These are phyloP conservation scores for Operophtera brumata DNA, from an alignment of 2,888 invertebrate genomes.

Conservation along the genomic window DNA sequence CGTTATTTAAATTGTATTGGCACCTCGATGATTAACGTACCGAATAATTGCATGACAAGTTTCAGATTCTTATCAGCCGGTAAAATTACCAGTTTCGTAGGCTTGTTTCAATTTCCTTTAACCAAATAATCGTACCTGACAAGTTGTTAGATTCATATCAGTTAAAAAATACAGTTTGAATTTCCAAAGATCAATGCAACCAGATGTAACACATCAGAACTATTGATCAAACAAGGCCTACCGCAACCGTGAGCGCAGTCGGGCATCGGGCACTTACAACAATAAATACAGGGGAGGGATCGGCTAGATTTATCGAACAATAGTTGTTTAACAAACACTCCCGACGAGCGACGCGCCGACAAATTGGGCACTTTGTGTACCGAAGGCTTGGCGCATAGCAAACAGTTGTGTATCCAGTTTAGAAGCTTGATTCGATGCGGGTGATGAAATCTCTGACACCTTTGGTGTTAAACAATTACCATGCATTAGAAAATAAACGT, in stretches of 20 bases:
- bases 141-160: conserved; percentile 13
- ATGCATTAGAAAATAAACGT: conserved; percentile 2
- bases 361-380: conserved; percentile 49
- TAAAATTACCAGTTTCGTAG: conserved; percentile 6
- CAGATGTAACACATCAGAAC: conserved; percentile 36
- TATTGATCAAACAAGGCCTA: conserved; percentile 34
- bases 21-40: conserved; percentile 10
- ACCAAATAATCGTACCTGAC: conserved; percentile 19
- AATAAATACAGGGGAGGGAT: conserved; percentile 43
- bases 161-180: conserved; percentile 15
- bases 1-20: conserved; percentile 13
- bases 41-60: conserved; percentile 12
- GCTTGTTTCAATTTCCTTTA: conserved; percentile 24
- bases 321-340: conserved; percentile 56
- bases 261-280: conserved; percentile 37
- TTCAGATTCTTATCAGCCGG: conserved; percentile 10
- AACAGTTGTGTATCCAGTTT: conserved; percentile 18
- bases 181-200: conserved; percentile 24
- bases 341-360: conserved; percentile 39
- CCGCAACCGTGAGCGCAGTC: conserved; percentile 30
- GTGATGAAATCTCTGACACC: conserved; percentile 25
- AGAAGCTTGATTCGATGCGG: conserved; percentile 21
- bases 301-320: conserved; percentile 40
- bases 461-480: conserved; percentile 11
- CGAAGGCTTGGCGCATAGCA: conserved; percentile 23